These are phyloP conservation scores for Lasioglossum calceatum DNA, from an alignment of 2,888 invertebrate genomes.

Conservation along the genomic window DNA sequence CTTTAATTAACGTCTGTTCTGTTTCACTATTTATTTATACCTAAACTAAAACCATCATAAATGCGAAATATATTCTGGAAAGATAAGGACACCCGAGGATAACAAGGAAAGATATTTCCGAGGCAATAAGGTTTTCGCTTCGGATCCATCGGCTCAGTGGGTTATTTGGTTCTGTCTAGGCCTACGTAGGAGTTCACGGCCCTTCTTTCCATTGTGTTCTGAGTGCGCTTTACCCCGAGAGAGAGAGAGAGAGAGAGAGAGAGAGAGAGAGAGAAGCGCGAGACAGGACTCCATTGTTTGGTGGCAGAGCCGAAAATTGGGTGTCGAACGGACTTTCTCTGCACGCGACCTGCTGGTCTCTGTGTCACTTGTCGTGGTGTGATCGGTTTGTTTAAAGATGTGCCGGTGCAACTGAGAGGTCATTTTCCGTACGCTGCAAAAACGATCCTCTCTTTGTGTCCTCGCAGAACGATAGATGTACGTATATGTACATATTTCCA, in stretches of 20 bases:
- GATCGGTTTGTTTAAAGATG: constrained; percentile 8
- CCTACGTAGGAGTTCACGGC: background rate
- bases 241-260: background rate
- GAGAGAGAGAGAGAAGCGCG: background rate
- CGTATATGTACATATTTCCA: background rate
- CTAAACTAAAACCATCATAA: too few species aligned
- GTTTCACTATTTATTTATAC: background rate
- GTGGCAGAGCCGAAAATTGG: constrained; percentile 1
- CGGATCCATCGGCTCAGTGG: constrained; percentile 1
- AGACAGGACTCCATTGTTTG: constrained; percentile 12
- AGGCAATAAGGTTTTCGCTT: background rate
- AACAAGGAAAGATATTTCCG: background rate
- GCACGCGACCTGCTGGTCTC: background rate
- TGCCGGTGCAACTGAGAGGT: background rate
- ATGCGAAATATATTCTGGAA: background rate
- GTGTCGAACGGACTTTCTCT: constrained; percentile 1
- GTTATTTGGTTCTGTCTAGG: background rate
- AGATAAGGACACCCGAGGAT: background rate
- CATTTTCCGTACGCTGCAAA: background rate
- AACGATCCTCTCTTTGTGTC: background rate
- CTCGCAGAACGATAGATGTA: background rate
- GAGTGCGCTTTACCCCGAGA: background rate
- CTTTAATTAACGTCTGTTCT: background rate
- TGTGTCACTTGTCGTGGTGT: background rate
- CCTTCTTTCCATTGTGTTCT: background rate